Evolutionary conservation across 2,888 invertebrate genomes (phyloP).

Genomic region (Phymatocera aterrima): DNA sequence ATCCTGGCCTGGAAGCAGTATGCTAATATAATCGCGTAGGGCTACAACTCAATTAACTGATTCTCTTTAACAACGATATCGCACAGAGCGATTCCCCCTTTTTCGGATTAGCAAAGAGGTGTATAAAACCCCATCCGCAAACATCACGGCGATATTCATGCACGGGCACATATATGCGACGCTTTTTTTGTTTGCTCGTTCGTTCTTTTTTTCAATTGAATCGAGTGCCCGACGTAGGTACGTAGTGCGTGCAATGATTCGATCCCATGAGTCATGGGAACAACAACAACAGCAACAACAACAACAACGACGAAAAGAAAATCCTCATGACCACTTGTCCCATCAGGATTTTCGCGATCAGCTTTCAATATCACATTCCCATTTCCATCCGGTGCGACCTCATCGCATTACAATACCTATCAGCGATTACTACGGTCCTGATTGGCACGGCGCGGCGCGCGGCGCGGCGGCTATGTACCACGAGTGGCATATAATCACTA

Average conservation of each 20-base stretch:
- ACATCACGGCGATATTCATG: background rate
- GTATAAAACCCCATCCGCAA: background rate
- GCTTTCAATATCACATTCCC: too few relatives aligned
- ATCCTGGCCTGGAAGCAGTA: background rate
- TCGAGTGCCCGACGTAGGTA: background rate
- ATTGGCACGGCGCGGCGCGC: too few relatives aligned
- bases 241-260: background rate
- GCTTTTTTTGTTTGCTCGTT: background rate
- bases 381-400: too few relatives aligned
- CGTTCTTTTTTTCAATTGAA: background rate
- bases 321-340: too few relatives aligned
- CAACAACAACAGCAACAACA: too few relatives aligned
- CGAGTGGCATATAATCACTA: too few relatives aligned
- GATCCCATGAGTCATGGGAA: background rate
- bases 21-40: constrained; percentile 35
- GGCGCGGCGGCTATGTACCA: too few relatives aligned
- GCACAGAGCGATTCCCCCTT: constrained; percentile 7
- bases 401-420: too few relatives aligned
- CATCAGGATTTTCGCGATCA: too few relatives aligned
- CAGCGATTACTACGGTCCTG: too few relatives aligned
- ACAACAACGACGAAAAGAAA: too few relatives aligned
- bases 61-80: constrained; percentile 33
- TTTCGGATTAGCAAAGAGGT: background rate
- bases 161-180: background rate
- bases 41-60: constrained; percentile 41